phyloP scores from a whole-genome alignment of 2,113 vertebrate genomes.

The Podarcis muralis region DNA sequence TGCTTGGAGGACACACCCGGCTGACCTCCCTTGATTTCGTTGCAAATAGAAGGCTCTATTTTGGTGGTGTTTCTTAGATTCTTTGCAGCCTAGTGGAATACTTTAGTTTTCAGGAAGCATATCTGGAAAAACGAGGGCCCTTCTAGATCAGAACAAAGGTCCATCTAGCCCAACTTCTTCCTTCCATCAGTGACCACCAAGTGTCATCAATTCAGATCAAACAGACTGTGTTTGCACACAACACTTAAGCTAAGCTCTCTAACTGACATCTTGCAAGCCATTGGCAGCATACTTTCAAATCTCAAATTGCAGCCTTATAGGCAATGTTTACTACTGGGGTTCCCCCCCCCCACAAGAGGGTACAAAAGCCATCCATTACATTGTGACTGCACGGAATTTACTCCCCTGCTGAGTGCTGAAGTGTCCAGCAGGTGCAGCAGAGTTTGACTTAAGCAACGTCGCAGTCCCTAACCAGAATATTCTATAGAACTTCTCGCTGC shows the following conservation, averaged over 20 bases:
- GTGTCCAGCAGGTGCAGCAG: background rate
- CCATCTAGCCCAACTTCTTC: background rate
- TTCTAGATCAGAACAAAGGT: background rate
- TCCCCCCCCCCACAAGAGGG: too few species aligned
- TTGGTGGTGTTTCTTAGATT: background rate
- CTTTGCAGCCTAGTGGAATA: background rate
- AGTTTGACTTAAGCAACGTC: background rate
- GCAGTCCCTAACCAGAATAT: background rate
- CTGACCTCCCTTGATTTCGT: background rate
- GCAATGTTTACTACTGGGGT: too few species aligned
- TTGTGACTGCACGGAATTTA: background rate
- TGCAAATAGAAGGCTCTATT: background rate
- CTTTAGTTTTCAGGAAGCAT: too few species aligned
- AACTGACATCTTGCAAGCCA: background rate
- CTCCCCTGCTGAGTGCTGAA: background rate
- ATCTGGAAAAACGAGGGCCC: too few species aligned
- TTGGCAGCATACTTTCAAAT: background rate
- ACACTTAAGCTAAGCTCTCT: too few species aligned
- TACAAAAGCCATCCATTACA: too few species aligned
- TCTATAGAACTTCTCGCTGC: background rate
- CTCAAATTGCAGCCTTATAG: background rate
- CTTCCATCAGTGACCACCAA: background rate
- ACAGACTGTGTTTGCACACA: too few species aligned
- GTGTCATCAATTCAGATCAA: background rate
- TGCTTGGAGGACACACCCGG: background rate